Evolutionary conservation across 2,797 vertebrate genomes (phyloP).

Genomic region (Meda fulgida): DNA sequence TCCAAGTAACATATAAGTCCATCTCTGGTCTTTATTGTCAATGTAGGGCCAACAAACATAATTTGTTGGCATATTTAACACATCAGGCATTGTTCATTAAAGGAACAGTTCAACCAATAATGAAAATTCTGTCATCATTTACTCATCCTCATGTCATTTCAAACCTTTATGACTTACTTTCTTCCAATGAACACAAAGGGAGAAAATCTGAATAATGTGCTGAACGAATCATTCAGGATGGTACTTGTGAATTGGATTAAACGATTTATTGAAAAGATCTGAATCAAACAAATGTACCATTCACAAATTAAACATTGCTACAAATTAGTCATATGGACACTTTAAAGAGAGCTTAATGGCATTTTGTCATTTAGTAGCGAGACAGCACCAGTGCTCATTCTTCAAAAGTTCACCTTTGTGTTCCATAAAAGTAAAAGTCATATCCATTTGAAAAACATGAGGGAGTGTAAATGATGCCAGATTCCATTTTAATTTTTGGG

Average conservation of each 20-base stretch:
- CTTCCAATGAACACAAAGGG: conserved; percentile 15
- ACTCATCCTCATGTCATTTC: background rate
- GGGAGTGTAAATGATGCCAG: background rate
- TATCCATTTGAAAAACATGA: background rate
- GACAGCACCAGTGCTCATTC: background rate
- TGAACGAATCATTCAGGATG: background rate
- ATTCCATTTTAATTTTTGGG: background rate
- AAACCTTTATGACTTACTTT: background rate
- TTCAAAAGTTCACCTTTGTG: background rate
- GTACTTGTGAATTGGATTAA: background rate
- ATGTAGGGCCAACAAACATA: conserved; percentile 14
- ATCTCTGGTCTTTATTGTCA: conserved; percentile 26
- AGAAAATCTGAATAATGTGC: background rate
- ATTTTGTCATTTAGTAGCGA: background rate
- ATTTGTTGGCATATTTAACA: conserved; percentile 6
- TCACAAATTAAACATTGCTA: background rate
- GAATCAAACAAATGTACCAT: background rate
- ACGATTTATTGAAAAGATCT: background rate
- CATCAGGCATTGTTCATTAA: background rate
- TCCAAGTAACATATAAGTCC: conserved; percentile 34
- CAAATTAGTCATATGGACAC: background rate
- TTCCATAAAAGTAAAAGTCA: background rate
- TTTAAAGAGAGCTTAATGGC: background rate
- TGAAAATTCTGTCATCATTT: background rate
- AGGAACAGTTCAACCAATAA: conserved; percentile 1